Evolutionary conservation across 35 echinoderm and acorn worm genomes (phyloP), one percentile per base, ranked within the genome.

Genomic region (Lytechinus variegatus): DNA sequence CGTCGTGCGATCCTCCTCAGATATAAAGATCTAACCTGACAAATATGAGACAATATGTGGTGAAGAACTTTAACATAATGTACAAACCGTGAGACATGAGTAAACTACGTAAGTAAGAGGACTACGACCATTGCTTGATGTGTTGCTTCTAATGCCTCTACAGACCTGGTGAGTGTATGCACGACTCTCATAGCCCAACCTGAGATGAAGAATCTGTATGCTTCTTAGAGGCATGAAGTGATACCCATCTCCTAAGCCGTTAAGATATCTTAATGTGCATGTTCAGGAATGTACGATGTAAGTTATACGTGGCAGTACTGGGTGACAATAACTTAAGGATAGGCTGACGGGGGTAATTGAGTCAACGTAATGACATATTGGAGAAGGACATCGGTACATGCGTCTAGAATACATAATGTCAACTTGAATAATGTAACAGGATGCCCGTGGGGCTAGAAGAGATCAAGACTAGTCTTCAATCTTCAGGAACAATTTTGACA

Each of bases 391-490:
- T 90, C 88, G 88, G 29, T 90, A 52, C 88, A 90, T 90, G 88
- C 88, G 66, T 79, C 66, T 79, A 90, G 88, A 90, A 90, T 90
- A 6, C 88, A 54, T 90, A 90, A 90, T 90, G 88, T 44, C 52
- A 54, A 44, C 88, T 54, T 90, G 88, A 90, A 90, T 90, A 90
- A 90, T 90, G 88, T 33, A 90, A 52, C 29, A 54, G 52, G 52
- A 54, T 90, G 88, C 88, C 88, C 27, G 28, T 52, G 52, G 52
- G 88, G 10, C 5, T 29, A 44, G 29, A 28, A 79, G n/a, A 79
- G 66, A 79, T 79, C 66, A 79, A 79, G 66, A 24, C 66, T 79
- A 79, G 66, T 79, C 66, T 79, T 79, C 66, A 14, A 79, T 79
- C 66, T 79, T 79, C 66, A 79, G 66, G 66, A 79, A 79, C 61